These are phyloP conservation scores for Ectropis grisescens DNA, from an alignment of 1,140 invertebrate genomes.

Conservation along the genomic window DNA sequence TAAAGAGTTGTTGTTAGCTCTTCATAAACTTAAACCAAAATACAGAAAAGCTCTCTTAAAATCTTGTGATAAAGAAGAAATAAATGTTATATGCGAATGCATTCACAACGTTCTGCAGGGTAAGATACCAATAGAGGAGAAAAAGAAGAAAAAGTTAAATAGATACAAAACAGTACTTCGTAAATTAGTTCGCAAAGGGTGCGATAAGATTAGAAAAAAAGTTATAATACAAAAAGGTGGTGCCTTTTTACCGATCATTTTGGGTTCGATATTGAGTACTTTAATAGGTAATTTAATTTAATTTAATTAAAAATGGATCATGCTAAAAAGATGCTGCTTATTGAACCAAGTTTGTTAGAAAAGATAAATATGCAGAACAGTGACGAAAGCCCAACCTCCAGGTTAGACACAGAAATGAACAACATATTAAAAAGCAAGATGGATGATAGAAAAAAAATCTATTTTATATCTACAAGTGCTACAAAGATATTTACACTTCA, in stretches of 20 bases:
- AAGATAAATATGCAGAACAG: conserved; percentile 13
- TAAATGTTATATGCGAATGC: conserved; percentile 6
- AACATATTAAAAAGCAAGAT: no score
- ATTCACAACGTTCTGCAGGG: conserved; percentile 9
- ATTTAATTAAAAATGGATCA: conserved; percentile 16
- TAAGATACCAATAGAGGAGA: conserved; percentile 12
- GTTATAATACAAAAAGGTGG: conserved; percentile 10
- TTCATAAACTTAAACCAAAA: conserved; percentile 11
- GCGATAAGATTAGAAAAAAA: conserved; percentile 5
- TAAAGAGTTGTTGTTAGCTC: conserved; percentile 8
- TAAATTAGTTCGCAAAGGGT: conserved; percentile 8
- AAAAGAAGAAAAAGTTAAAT: conserved; percentile 12
- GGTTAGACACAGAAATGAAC: no score
- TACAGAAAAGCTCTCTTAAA: conserved; percentile 9
- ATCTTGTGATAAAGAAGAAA: conserved; percentile 4
- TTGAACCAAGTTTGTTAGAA: conserved; percentile 14
- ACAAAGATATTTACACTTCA: no score
- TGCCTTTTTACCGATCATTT: conserved; percentile 18
- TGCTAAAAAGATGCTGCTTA: conserved; percentile 17
- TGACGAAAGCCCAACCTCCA: no score
- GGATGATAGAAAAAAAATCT: no score
- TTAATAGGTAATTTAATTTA: conserved; percentile 8
- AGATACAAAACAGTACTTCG: conserved; percentile 12
- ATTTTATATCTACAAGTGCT: no score
- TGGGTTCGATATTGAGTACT: conserved; percentile 14